Percentiles rank a stretch among this genome's conserved stretches.
These are phyloP conservation scores for Corynorhinus townsendii DNA, from an alignment of 2,113 vertebrate genomes.

Conservation along the genomic window DNA sequence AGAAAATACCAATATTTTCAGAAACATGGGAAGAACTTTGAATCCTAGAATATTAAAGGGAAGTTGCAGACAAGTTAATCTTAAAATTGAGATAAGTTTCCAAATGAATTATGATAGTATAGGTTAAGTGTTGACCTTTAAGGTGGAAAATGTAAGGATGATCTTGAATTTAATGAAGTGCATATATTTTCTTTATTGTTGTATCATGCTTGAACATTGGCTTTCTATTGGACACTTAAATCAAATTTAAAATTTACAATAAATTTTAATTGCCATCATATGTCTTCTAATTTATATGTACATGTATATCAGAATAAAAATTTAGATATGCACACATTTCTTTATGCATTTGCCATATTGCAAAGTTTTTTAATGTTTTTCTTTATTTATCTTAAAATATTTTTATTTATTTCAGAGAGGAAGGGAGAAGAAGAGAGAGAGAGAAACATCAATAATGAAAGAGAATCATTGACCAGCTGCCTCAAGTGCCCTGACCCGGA, in stretches of 20 bases:
- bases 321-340: neutral
- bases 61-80: neutral
- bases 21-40: neutral
- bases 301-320: neutral
- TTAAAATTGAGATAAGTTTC: neutral
- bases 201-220: constrained; percentile 16
- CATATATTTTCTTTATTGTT: constrained; percentile 8
- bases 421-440: no score
- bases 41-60: neutral
- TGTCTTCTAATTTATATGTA: neutral
- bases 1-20: constrained; percentile 29
- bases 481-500: no score
- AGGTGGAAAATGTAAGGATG: neutral
- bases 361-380: neutral
- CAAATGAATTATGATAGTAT: neutral
- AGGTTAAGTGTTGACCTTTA: neutral
- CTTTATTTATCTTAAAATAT: no score
- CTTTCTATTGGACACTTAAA: neutral
- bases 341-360: neutral
- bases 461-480: no score
- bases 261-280: neutral
- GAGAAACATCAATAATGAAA: no score
- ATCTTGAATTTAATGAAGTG: neutral
- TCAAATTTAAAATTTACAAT: neutral
- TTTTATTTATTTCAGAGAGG: no score